Evolutionary conservation across 2,888 invertebrate species (phyloP).

Genomic region (Eupithecia abbreviata): DNA sequence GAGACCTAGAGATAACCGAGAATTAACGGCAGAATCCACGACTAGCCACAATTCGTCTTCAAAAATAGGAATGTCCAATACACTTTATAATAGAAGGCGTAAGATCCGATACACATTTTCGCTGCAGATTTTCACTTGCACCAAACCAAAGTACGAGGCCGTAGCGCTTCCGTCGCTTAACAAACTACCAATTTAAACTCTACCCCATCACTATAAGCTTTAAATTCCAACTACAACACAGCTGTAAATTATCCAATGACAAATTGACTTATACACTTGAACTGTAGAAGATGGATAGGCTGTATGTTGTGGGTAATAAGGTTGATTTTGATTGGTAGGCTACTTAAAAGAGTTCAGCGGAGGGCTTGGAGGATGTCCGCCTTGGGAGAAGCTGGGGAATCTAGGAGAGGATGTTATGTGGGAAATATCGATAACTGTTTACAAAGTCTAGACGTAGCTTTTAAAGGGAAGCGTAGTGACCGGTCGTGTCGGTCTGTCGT

Average conservation of each 20-base stretch:
- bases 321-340: background rate
- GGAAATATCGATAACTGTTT: conserved; percentile 2
- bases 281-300: background rate
- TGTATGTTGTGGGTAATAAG: background rate
- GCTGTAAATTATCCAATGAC: conserved; percentile 22
- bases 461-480: background rate
- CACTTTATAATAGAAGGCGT: background rate
- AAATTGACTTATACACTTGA: conserved; percentile 10
- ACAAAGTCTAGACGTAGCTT: conserved; percentile 1
- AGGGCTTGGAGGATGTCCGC: background rate
- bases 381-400: background rate
- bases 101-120: background rate
- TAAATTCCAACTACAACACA: conserved; percentile 17
- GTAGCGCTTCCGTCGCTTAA: conserved; percentile 63
- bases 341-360: background rate
- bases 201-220: conserved; percentile 17
- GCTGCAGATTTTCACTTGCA: conserved; percentile 46
- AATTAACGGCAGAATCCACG: no score
- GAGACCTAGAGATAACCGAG: no score
- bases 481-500: no score
- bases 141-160: conserved; percentile 63
- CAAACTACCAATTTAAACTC: conserved; percentile 38
- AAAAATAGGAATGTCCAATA: no score
- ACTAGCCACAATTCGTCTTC: no score
- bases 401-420: background rate